Evolutionary conservation across 2,113 vertebrate species (phyloP), one percentile per base, ranked within the genome.

Genomic region (Microcebus jonahi): DNA sequence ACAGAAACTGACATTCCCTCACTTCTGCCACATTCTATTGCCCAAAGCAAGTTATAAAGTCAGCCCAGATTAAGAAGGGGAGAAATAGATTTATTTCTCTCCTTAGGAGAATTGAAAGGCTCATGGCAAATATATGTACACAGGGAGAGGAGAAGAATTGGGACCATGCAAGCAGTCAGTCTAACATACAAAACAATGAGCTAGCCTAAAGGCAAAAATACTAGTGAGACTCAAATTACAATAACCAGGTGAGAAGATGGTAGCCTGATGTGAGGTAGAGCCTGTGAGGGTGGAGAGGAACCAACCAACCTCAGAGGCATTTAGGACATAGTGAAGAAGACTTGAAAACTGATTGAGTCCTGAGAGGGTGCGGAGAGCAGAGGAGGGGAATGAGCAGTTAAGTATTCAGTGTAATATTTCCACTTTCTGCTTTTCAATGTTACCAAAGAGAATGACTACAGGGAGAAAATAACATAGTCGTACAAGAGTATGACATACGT

Each of bases 381-480:
- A 79, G 2, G 23, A 4, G 2, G 17, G 3, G 50, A 1, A 76
- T 3, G 18, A 71, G 8, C 17, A 50, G 15, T 18, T 61, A 45
- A 10, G 2, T 48, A 36, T 36, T 68, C 18, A 5, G 11, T 65
- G 17, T 23, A 63, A 12, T 42, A 15, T 42, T 27, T 67, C 36
- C 45, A 68, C 34, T 94, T 77, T 67, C 42, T 45, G 31, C 61
- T 95, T 81, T 94, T 70, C 68, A 48, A 1, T 21, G 53, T 65
- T 79, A 83, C 27, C 63, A 94, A 95, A 95, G 25, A 95, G 17
- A 85, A 90, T 84, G 75, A 83, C 36, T 27, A 65, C 67, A 80
- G 42, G 20, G 23, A 86, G 77, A 57, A 87, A 89, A 95, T 88
- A 21, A 42, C 20, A 83, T n/a, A 88, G 7, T 23, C 57, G 11